Evolutionary conservation across 2,113 vertebrate species (phyloP), one percentile per base, ranked within the genome.

Genomic region (Pomatostomus ruficeps): DNA sequence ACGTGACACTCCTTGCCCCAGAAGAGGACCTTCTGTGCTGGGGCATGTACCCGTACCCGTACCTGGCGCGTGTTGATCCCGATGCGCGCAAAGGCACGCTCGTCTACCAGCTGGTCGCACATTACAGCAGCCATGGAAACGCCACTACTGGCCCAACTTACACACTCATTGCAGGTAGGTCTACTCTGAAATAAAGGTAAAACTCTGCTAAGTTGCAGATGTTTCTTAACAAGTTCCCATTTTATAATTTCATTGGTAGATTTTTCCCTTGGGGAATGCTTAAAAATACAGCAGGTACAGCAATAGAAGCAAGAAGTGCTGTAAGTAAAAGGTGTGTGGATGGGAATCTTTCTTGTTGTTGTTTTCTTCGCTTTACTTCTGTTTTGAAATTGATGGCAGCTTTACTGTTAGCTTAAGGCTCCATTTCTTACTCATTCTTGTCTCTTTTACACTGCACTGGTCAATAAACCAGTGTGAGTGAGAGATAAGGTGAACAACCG

Each of bases 1-100:
- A 98, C 0, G 93, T 99, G 95, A 98, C 97, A 3, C 97, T 99
- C 43, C 97, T 97, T 57, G 96, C 97, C 76, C 97, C 98, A 70
- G 97, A 97, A 36, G 98, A 98, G 90, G 98, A 98, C 1, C 86
- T 97, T 42, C 97, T 99, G 61, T 98, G 98, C 96, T 99, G 99
- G 99, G 91, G 65, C 45, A 99, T 99, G 98, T 98, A 98, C 78
- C 99, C 98, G 0, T 97, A 97, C 42, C 99, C 98, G 2, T 99
- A 98, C 95, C 96, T 99, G 96, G 97, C 97, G 3, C 96, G 98
- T 1, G 98, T 98, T 1, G 96, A 98, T 10, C 98, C 98, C 4
- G 98, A 98, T 1, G 98, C 98, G 9, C 79, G 95, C 19, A 97
- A 98, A 23, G 98, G 98, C 71, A 95, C 98, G 0, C 67, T 97